These are phyloP conservation scores for Thera obeliscata DNA, from an alignment of 2,888 invertebrate species.

Conservation along the genomic window DNA sequence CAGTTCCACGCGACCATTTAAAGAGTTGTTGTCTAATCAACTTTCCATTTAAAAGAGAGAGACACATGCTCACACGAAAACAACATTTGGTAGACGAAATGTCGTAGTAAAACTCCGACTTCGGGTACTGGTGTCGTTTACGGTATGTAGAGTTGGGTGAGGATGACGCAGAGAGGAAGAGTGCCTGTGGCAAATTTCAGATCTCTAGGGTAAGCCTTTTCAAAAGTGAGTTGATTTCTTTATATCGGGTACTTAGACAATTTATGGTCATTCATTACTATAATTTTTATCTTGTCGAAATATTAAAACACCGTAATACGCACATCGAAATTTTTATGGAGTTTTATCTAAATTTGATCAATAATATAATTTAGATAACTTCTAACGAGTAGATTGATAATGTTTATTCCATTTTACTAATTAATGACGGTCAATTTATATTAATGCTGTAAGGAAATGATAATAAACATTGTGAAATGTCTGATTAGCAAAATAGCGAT, in stretches of 20 bases:
- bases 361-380: conserved; percentile 5
- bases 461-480: conserved; percentile 6
- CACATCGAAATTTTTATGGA: conserved; percentile 3
- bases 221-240: too few relatives aligned
- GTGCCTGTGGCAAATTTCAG: too few relatives aligned
- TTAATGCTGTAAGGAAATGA: conserved; percentile 9
- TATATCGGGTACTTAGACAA: too few relatives aligned
- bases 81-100: too few relatives aligned
- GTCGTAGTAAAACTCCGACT: too few relatives aligned
- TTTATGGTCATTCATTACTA: background rate
- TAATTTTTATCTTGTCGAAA: background rate
- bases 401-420: conserved; percentile 3
- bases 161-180: too few relatives aligned
- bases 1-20: too few relatives aligned
- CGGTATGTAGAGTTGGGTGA: conserved; percentile 42
- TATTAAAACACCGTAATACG: conserved; percentile 9
- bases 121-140: conserved; percentile 51
- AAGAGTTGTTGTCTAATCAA: too few relatives aligned
- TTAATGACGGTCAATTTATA: conserved; percentile 2
- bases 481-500: background rate
- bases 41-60: too few relatives aligned
- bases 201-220: too few relatives aligned
- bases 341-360: conserved; percentile 7
- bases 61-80: too few relatives aligned
- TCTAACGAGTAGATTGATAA: background rate